phyloP scores from a whole-genome alignment of 2,113 vertebrate species.

The Neodontobutis hainanensis region DNA sequence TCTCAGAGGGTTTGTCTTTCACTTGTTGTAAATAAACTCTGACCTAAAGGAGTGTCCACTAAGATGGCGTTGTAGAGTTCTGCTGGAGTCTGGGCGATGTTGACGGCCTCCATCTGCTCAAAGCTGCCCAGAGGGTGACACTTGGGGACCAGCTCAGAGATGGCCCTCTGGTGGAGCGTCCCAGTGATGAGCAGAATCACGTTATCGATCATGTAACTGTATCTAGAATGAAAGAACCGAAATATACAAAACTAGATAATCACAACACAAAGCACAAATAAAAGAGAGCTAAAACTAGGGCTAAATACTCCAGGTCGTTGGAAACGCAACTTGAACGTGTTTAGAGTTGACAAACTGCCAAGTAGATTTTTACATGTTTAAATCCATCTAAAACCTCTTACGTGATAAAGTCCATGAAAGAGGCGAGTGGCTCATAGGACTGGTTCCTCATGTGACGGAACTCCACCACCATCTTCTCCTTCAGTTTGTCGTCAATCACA shows the following conservation, averaged over 20 bases:
- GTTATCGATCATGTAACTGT: slow-evolving; percentile 99
- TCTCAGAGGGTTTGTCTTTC: too few relatives aligned
- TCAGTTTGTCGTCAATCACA: slow-evolving; percentile 96
- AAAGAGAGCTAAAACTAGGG: too few relatives aligned
- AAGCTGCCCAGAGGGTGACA: slow-evolving; percentile 98
- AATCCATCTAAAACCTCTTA: slow-evolving; percentile 36
- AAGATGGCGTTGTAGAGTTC: slow-evolving; percentile 98
- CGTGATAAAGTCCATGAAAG: slow-evolving; percentile 98
- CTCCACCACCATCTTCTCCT: slow-evolving; percentile 99
- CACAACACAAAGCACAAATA: not conserved
- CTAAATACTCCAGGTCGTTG: too few relatives aligned
- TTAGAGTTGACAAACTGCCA: too few relatives aligned
- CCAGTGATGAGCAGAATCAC: slow-evolving; percentile 98
- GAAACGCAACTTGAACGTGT: too few relatives aligned
- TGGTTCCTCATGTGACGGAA: slow-evolving; percentile 99
- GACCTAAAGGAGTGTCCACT: slow-evolving; percentile 97
- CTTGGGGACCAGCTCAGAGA: slow-evolving; percentile 95
- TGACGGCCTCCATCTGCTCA: slow-evolving; percentile 99
- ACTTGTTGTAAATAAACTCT: not conserved
- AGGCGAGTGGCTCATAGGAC: slow-evolving; percentile 93
- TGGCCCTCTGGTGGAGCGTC: slow-evolving; percentile 95
- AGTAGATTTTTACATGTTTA: too few relatives aligned
- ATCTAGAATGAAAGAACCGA: slow-evolving; percentile 71
- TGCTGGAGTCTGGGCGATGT: slow-evolving; percentile 96
- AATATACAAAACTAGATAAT: not conserved